Evolutionary conservation across 2,888 invertebrate genomes (phyloP).

Genomic region (Heteromyza rotundicornis): DNA sequence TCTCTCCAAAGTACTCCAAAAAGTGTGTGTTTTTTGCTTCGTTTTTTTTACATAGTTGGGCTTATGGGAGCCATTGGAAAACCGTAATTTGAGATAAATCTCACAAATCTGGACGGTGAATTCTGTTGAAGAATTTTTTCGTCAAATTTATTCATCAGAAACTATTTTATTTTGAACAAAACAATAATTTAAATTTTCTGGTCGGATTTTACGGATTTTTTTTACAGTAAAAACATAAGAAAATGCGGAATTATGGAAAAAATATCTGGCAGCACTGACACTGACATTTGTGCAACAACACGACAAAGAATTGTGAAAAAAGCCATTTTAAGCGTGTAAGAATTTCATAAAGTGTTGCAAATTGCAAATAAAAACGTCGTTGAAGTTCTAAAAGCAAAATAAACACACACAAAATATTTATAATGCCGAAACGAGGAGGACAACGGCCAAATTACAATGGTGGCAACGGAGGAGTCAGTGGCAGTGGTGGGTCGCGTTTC

Average conservation of each 20-base stretch:
- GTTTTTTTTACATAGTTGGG: no score
- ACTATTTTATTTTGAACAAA: constrained; percentile 9
- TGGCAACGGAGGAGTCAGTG: constrained; percentile 17
- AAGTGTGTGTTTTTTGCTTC: no score
- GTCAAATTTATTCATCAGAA: no score
- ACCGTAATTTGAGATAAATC: no score
- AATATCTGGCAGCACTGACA: no score
- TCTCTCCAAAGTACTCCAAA: no score
- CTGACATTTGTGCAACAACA: no score
- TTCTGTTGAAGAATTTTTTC: no score
- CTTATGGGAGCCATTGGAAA: no score
- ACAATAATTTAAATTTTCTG: constrained; percentile 5
- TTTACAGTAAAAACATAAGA: not conserved
- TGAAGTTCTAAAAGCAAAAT: not conserved
- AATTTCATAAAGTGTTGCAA: no score
- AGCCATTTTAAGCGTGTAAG: constrained; percentile 9
- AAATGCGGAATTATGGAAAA: not conserved
- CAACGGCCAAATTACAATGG: constrained; percentile 40
- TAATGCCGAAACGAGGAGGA: constrained; percentile 46
- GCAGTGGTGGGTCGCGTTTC: constrained; percentile 49
- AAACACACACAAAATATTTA: constrained; percentile 5
- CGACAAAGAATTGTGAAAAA: constrained; percentile 4
- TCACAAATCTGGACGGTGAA: no score
- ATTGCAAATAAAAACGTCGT: no score
- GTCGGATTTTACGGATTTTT: constrained; percentile 10